Conservation (phyloP, 2,113 vertebrate genomes). For the Rousettus leschenaultii region DNA sequence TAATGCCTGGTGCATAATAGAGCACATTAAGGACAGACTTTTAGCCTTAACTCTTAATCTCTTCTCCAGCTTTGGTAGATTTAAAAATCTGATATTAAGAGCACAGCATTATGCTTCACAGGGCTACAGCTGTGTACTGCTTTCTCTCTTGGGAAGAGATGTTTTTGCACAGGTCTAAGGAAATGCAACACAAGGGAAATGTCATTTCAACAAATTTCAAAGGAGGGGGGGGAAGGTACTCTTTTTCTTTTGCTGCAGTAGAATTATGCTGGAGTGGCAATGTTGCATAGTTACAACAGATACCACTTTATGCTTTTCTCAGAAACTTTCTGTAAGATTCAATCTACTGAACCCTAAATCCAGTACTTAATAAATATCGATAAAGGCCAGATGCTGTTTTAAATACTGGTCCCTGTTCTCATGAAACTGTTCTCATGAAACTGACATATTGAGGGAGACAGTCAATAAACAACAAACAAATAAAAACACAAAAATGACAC, state of each 20-base stretch:
- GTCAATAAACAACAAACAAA: background rate
- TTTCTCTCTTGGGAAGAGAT: constrained; percentile 65
- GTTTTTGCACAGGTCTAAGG: constrained; percentile 62
- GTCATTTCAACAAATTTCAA: constrained; percentile 64
- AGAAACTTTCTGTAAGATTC: background rate
- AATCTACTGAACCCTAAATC: background rate
- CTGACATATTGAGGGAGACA: background rate
- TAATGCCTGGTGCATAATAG: constrained; percentile 56
- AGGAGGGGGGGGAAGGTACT: background rate
- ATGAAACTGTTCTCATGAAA: background rate
- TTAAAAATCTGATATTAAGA: constrained; percentile 61
- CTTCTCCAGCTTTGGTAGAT: constrained; percentile 61
- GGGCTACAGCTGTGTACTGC: constrained; percentile 39
- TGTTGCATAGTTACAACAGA: background rate
- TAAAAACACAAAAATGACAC: background rate
- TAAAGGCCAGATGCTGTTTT: background rate
- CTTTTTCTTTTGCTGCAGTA: constrained; percentile 25
- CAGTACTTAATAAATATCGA: background rate
- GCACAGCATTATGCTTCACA: constrained; percentile 46
- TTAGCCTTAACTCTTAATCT: constrained; percentile 62
- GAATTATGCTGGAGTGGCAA: constrained; percentile 43
- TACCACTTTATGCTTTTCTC: background rate
- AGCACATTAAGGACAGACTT: constrained; percentile 59
- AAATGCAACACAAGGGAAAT: constrained; percentile 66
- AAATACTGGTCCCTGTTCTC: background rate